Conservation (phyloP, 2,888 invertebrate genomes). For the Deilephila elpenor region DNA sequence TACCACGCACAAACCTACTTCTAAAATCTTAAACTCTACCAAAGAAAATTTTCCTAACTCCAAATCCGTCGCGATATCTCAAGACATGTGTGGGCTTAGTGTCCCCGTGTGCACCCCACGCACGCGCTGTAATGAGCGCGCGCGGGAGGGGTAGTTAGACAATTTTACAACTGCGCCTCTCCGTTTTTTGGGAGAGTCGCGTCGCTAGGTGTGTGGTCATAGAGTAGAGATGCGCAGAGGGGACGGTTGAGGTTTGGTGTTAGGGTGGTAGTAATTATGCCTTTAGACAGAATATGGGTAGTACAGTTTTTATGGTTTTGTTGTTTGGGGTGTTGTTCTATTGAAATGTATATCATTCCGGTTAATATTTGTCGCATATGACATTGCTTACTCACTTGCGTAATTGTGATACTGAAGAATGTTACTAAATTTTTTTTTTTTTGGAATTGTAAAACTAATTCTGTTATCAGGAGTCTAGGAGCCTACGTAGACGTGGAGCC, state of each 20-base stretch:
- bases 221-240: conserved; percentile 59
- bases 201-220: conserved; percentile 75
- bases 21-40: too few species aligned
- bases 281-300: background rate
- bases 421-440: too few species aligned
- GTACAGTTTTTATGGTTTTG: background rate
- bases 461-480: too few species aligned
- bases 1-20: too few species aligned
- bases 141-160: conserved; percentile 83
- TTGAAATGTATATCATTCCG: too few species aligned
- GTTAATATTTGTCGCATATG: too few species aligned
- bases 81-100: conserved; percentile 48
- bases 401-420: too few species aligned
- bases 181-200: conserved; percentile 82
- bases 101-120: conserved; percentile 50
- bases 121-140: conserved; percentile 81
- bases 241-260: conserved; percentile 14
- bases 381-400: too few species aligned
- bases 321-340: too few species aligned
- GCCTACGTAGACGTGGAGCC: too few species aligned
- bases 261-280: background rate
- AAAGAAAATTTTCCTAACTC: background rate
- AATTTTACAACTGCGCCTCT: conserved; percentile 84
- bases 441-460: too few species aligned
- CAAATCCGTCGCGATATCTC: conserved; percentile 40